Evolutionary conservation across 2,113 vertebrate genomes (phyloP), one percentile per base, ranked within the genome.

Genomic region (Anolis carolinensis): DNA sequence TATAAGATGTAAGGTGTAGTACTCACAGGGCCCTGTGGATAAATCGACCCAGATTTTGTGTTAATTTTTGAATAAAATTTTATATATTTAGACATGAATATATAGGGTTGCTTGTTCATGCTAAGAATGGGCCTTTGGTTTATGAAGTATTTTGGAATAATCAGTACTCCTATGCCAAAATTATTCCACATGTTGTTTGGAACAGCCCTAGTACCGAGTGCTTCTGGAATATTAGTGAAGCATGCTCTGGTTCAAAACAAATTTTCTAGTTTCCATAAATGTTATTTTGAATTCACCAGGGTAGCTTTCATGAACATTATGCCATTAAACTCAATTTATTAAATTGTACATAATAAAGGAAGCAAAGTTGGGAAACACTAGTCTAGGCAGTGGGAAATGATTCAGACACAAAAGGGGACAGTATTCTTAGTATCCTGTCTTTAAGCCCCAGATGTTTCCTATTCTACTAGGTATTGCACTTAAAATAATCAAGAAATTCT

Each of bases 321-420:
- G 20, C 32, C 65, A 20, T 67, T 71, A 76, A n/a, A 39, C 0
- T 34, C 36, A 73, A 5, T 62, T 32, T 74, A 92, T 73, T 88
- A 89, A 13, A 79, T 0, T 8, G 6, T 73, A 80, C 30, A 67
- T 79, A 2, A 30, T 4, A 83, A 50, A 30, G 20, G 68, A 55
- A 52, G 65, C 14, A 91, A 75, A 84, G 84, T 76, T 44, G 85
- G 86, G 36, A 90, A 87, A 87, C 90, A 88, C 67, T 34, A 27
- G 34, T 25, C 88, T 21, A 34, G 16, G 18, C 62, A 86, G 83
- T 70, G n/a, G 91, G 89, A 94, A 93, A 87, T 68, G 82, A 92
- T 92, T 89, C 18, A 2, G 55, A 87, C 0, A 0, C 78, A 82
- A 81, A n/a, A 6, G 80, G 48, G 18, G 73, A 36, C 44, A 62